Evolutionary conservation across 2,888 invertebrate species (phyloP), one percentile per base, ranked within the genome.

Genomic region (Anarsia innoxiella): DNA sequence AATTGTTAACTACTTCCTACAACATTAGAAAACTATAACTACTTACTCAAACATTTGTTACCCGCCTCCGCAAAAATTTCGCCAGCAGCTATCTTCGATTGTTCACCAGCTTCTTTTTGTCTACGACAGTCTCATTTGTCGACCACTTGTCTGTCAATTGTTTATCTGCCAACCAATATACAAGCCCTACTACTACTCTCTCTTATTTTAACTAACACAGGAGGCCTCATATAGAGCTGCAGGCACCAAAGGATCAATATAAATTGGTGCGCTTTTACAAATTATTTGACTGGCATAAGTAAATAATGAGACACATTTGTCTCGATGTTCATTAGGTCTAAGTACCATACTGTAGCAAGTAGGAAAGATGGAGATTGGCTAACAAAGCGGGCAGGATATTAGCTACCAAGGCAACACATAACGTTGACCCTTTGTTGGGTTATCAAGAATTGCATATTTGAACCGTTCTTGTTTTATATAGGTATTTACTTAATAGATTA

Each of bases 321-420:
- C 23, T 32, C 28, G 2, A 13, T 28, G 19, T 14, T n/a, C n/a
- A n/a, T n/a, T n/a, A n/a, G n/a, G n/a, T n/a, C n/a, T n/a, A n/a
- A n/a, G n/a, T n/a, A n/a, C n/a, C n/a, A n/a, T n/a, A n/a, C n/a
- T n/a, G n/a, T n/a, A 19, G 8, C 19, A 19, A 8, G 31, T n/a
- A 12, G 27, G 10, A 38, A 10, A 8, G n/a, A 25, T 6, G n/a
- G 19, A 12, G 51, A 66, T 67, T 59, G 49, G 46, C 51, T 46
- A 46, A 69, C 66, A 67, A 69, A 59, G 56, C 48, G 39, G 36
- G 40, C 51, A 51, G 57, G 56, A 56, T 59, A 66, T 57, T 63
- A 53, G 45, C 44, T 34, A 46, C 55, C 65, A 69, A 71, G 68
- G 65, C 49, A 44, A 62, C 43, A 45, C 42, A 45, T 39, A n/a